Base-by-base conservation (phyloP, 2,797 vertebrate genomes). In the Sorex maritimensis region DNA sequence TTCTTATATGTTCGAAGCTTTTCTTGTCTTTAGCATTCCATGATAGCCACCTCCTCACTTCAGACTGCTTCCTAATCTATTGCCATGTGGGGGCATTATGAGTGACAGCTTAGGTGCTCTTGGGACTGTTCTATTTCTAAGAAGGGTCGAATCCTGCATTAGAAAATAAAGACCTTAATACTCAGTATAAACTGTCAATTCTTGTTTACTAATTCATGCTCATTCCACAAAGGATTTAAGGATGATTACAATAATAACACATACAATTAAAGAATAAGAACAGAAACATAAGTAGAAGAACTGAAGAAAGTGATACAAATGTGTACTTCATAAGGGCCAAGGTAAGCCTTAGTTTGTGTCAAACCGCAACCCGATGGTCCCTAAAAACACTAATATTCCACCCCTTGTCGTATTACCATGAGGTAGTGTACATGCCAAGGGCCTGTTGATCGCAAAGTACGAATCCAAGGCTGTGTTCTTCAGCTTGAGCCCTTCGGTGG, bases 171-270 rank as follows among this genome's bases (percentile, higher is more conserved):
- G 67, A 38, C 1, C 26, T 74, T 80, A 83, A 44, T 69, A 83
- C 69, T 75, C 12, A 80, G 9, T 26, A 52, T 44, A 14, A 34
- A 1, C 2, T 63, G 17, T 23, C 87, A 24, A 55, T 74, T 44
- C 44, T 79, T 87, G 38, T 85, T 87, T 49, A 78, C 17, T 73
- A 28, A 67, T 91, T 28, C 41, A 21, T 30, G 9, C 13, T 93
- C 23, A 88, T 80, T 95, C 38, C 78, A 55, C 65, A 21, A 79
- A 72, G 81, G n/a, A 63, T 74, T 85, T 90, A 95, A 86, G 19
- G 74, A 26, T 87, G 68, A 93, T 69, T 91, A 93, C 28, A 78
- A 73, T 63, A 80, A 80, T 49, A 88, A 69, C 44, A 80, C 8
- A 58, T 81, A 49, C 28, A 68, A 49, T 61, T 34, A 83, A 83